These are phyloP conservation scores for Hoplostethus atlanticus DNA, from an alignment of 2,797 vertebrate genomes.

Conservation along the genomic window DNA sequence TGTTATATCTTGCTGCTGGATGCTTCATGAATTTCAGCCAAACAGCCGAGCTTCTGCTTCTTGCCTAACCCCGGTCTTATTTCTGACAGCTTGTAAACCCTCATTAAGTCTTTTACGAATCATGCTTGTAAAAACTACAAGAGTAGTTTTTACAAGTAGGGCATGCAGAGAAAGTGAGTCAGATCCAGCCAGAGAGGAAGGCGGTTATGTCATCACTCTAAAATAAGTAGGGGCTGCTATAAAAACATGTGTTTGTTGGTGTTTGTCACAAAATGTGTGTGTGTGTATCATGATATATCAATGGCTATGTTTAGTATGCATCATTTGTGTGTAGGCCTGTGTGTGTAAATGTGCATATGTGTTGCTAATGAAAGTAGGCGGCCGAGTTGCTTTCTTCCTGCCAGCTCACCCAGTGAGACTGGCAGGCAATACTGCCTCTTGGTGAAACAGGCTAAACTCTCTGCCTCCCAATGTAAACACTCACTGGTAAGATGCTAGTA, in stretches of 20 bases:
- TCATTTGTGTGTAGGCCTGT: constrained; percentile 45
- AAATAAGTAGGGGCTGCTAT: background rate
- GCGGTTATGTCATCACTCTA: background rate
- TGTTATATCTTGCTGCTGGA: background rate
- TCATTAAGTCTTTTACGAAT: constrained; percentile 1
- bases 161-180: background rate
- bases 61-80: background rate
- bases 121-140: too few relatives aligned
- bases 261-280: background rate
- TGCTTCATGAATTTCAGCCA: background rate
- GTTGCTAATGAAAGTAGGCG: constrained; percentile 62
- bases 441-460: constrained; percentile 58
- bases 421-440: constrained; percentile 58
- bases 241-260: background rate
- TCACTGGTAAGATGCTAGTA: constrained; percentile 58
- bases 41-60: background rate
- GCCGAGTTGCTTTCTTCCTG: constrained; percentile 44
- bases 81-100: constrained; percentile 2
- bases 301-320: constrained; percentile 14
- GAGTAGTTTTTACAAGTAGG: constrained; percentile 1
- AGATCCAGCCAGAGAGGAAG: background rate
- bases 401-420: constrained; percentile 65
- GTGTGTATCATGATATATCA: constrained; percentile 1
- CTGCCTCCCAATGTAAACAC: constrained; percentile 61
- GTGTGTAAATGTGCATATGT: constrained; percentile 58